phyloP scores from a whole-genome alignment of 2,888 invertebrate species.

The Agonopterix alstromeriana region DNA sequence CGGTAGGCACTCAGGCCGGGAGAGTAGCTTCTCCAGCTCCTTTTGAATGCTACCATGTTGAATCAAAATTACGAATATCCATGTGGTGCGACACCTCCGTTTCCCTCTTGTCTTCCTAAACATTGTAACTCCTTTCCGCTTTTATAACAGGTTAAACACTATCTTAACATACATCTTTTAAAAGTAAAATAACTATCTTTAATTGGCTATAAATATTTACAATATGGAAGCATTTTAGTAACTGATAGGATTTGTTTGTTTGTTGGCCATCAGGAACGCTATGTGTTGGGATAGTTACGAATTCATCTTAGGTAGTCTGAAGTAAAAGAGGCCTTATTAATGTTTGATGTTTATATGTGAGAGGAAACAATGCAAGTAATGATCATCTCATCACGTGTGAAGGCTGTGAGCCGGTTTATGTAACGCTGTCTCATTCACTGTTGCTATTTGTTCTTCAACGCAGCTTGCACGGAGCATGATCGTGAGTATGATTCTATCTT shows the following conservation, averaged over 20 bases:
- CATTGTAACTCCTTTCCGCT: constrained; percentile 4
- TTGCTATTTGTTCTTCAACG: constrained; percentile 79
- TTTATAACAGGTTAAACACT: too few species aligned
- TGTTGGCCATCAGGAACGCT: neutral
- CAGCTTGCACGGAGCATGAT: constrained; percentile 95
- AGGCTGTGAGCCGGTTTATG: constrained; percentile 42
- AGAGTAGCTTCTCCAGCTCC: constrained; percentile 23
- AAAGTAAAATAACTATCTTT: too few species aligned
- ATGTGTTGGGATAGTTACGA: neutral
- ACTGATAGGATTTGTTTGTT: too few species aligned
- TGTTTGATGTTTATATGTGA: constrained; percentile 14
- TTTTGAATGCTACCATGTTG: constrained; percentile 15
- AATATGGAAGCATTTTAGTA: constrained; percentile 1
- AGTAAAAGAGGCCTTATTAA: constrained; percentile 1
- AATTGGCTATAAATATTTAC: constrained; percentile 14
- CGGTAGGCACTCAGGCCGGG: constrained; percentile 14
- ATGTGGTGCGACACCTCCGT: constrained; percentile 6
- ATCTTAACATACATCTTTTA: too few species aligned
- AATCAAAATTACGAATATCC: constrained; percentile 3
- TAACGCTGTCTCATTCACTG: constrained; percentile 76
- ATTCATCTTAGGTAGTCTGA: constrained; percentile 1
- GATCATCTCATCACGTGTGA: constrained; percentile 32
- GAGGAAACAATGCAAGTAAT: constrained; percentile 19
- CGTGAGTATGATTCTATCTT: constrained; percentile 82
- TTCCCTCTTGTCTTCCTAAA: constrained; percentile 18